Conservation (phyloP, 2,888 invertebrate genomes). For the Tortrix viridana region DNA sequence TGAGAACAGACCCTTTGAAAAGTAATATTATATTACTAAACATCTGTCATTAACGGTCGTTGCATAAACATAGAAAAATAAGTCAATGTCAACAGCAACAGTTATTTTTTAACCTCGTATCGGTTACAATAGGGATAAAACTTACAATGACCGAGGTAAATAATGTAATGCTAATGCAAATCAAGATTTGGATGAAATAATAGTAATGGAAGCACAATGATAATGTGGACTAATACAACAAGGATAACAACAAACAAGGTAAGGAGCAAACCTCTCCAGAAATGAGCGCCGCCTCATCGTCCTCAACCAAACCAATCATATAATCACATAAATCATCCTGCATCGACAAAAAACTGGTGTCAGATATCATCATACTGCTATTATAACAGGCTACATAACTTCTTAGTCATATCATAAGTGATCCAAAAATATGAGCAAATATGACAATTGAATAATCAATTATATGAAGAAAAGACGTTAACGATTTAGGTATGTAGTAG, state of each 20-base stretch:
- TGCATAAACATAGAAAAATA: no score
- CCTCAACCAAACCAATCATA: constrained; percentile 84
- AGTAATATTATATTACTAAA: no score
- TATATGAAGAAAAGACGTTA: no score
- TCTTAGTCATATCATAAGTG: no score
- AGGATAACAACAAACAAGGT: constrained; percentile 33
- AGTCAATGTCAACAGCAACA: no score
- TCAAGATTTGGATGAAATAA: constrained; percentile 36
- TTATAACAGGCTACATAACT: neutral
- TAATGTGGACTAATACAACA: constrained; percentile 7
- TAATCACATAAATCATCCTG: constrained; percentile 85
- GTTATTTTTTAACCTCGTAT: no score
- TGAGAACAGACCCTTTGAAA: no score
- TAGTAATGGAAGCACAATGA: constrained; percentile 44
- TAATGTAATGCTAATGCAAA: constrained; percentile 7
- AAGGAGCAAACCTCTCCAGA: constrained; percentile 75
- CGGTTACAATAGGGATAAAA: neutral
- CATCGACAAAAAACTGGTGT: constrained; percentile 71
- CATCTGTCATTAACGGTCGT: no score
- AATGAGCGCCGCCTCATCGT: constrained; percentile 82
- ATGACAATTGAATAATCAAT: no score
- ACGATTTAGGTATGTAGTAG: no score
- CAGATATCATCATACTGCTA: constrained; percentile 41
- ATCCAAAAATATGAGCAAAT: no score
- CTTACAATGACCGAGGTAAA: neutral